Conservation (phyloP, 23 tunicate species). For the Halocynthia aurantium region DNA sequence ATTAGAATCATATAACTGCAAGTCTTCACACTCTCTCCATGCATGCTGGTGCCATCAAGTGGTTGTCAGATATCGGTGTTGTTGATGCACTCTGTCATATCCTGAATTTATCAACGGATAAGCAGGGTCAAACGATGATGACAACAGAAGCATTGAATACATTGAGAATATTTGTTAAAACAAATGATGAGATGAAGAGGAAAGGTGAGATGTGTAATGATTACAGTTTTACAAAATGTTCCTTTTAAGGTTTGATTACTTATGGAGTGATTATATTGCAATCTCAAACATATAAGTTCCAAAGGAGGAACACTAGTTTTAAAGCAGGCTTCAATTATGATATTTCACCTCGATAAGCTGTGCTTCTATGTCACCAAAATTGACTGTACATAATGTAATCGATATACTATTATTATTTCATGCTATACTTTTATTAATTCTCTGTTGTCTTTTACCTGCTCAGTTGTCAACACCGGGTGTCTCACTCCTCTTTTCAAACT, state of each 20-base stretch:
- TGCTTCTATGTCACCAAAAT: no score
- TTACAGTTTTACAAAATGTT: neutral
- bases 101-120: slow-evolving; percentile 10
- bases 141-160: slow-evolving; percentile 44
- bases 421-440: no score
- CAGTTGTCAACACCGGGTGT: slow-evolving; percentile 51
- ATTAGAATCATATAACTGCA: slow-evolving; percentile 51
- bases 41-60: slow-evolving; percentile 41
- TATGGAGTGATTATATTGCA: no score
- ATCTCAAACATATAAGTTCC: no score
- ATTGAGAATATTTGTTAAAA: slow-evolving; percentile 54
- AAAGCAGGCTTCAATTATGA: no score
- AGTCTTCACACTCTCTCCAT: slow-evolving; percentile 52
- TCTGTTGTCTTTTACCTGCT: neutral
- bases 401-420: no score
- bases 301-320: no score
- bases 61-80: slow-evolving; percentile 60
- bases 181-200: slow-evolving; percentile 50
- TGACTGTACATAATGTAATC: no score
- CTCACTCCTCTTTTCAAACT: slow-evolving; percentile 40
- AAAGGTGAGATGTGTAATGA: slow-evolving; percentile 29
- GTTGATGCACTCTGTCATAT: slow-evolving; percentile 40
- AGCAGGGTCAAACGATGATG: neutral
- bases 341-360: no score
- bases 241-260: no score